These are phyloP conservation scores for Metaphire vulgaris DNA, from an alignment of 1,140 invertebrate species.

Conservation along the genomic window DNA sequence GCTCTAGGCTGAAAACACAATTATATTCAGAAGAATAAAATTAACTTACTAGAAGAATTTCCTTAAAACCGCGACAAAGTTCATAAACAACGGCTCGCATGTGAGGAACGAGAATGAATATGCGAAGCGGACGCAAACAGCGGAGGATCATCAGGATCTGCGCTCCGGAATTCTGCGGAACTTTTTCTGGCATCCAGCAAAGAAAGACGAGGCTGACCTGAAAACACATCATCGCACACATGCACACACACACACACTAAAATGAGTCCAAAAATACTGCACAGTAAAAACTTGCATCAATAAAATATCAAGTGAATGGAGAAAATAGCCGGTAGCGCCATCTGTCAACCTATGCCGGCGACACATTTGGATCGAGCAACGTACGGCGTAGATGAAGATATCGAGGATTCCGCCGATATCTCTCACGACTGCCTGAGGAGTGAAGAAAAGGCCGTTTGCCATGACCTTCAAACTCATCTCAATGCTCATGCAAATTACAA, in stretches of 20 bases:
- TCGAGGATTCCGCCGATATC: slow-evolving; percentile 94
- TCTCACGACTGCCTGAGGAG: slow-evolving; percentile 95
- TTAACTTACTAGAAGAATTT: slow-evolving; percentile 80
- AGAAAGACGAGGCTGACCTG: slow-evolving; percentile 64
- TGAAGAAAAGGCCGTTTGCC: slow-evolving; percentile 96
- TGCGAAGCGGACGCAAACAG: slow-evolving; percentile 88
- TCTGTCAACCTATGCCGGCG: too few species aligned
- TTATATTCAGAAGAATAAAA: not conserved
- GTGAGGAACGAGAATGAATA: slow-evolving; percentile 96
- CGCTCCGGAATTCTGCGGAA: slow-evolving; percentile 82
- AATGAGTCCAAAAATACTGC: too few species aligned
- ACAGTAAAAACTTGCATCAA: too few species aligned
- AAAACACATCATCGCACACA: slow-evolving; percentile 4
- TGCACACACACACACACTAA: too few species aligned
- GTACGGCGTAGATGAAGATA: slow-evolving; percentile 93
- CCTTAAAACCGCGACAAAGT: slow-evolving; percentile 96
- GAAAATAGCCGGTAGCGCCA: too few species aligned
- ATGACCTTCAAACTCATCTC: slow-evolving; percentile 91
- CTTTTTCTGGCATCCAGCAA: slow-evolving; percentile 88
- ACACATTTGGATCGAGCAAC: too few species aligned
- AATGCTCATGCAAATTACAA: slow-evolving; percentile 96
- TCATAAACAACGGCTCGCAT: slow-evolving; percentile 99
- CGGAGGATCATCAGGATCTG: slow-evolving; percentile 93
- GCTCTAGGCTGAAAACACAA: too few species aligned
- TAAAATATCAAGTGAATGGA: too few species aligned